Conservation (phyloP, 2,113 vertebrate species). For the Semnornis frantzii region DNA sequence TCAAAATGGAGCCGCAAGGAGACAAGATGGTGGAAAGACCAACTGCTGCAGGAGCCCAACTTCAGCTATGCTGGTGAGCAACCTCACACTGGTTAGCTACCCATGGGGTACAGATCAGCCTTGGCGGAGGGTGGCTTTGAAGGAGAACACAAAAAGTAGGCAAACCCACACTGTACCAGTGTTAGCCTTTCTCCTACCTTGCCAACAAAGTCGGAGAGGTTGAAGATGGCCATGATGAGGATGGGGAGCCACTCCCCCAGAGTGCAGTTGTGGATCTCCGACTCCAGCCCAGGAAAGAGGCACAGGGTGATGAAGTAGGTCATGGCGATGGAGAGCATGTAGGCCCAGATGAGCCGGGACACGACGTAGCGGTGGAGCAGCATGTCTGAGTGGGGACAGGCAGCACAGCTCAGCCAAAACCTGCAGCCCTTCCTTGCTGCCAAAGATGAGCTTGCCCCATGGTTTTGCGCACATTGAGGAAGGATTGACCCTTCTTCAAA, state of each 20-base stretch:
- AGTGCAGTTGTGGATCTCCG: slow-evolving; percentile 88
- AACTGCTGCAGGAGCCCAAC: neutral
- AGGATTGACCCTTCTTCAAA: neutral
- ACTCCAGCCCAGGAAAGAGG: slow-evolving; percentile 95
- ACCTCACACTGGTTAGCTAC: neutral
- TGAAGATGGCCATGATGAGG: slow-evolving; percentile 99
- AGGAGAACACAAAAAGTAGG: neutral
- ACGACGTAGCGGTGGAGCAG: slow-evolving; percentile 93
- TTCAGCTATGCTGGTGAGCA: fast-evolving
- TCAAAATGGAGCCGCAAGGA: neutral
- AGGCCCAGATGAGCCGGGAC: slow-evolving; percentile 93
- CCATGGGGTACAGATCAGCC: neutral
- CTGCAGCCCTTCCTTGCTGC: neutral
- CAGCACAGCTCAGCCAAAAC: neutral
- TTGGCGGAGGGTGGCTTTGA: neutral
- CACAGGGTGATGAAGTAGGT: slow-evolving; percentile 98
- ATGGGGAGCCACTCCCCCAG: slow-evolving; percentile 97
- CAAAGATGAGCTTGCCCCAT: neutral
- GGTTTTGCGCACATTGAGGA: neutral
- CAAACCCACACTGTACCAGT: fast-evolving
- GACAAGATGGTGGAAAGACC: neutral
- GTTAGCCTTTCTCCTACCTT: slow-evolving; percentile 80
- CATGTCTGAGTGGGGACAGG: slow-evolving; percentile 81
- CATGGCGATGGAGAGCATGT: slow-evolving; percentile 95
- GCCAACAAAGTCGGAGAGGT: slow-evolving; percentile 96